Conservation (phyloP, 2,113 vertebrate species). For the Microcebus jonahi region DNA sequence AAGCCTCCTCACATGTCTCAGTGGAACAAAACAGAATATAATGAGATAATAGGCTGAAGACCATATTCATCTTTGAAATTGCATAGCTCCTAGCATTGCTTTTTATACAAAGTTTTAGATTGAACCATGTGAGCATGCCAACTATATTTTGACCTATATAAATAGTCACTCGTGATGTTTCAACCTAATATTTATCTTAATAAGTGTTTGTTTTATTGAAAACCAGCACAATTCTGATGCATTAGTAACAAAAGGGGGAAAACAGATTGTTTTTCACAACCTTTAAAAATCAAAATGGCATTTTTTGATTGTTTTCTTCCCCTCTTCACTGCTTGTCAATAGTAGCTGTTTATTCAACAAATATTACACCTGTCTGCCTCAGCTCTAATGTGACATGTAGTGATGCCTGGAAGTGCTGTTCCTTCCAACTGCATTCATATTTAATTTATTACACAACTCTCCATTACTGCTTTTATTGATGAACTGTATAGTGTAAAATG, state of each 20-base stretch:
- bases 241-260: slow-evolving; percentile 74
- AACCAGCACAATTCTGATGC: slow-evolving; percentile 72
- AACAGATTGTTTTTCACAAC: slow-evolving; percentile 46
- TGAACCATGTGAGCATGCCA: background rate
- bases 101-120: background rate
- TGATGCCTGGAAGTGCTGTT: slow-evolving; percentile 78
- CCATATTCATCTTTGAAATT: background rate
- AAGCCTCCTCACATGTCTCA: background rate
- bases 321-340: slow-evolving; percentile 74
- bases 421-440: slow-evolving; percentile 82
- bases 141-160: background rate
- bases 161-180: background rate
- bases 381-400: slow-evolving; percentile 79
- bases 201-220: background rate
- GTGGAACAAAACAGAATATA: background rate
- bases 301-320: slow-evolving; percentile 74
- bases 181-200: background rate
- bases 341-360: slow-evolving; percentile 77
- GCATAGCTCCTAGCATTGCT: background rate
- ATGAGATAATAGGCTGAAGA: background rate
- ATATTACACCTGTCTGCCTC: slow-evolving; percentile 80
- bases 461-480: slow-evolving; percentile 84
- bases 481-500: slow-evolving; percentile 82
- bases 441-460: slow-evolving; percentile 85
- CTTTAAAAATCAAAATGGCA: slow-evolving; percentile 82